phyloP scores from a whole-genome alignment of 2,113 vertebrate genomes.

The Phylloscopus trochilus region DNA sequence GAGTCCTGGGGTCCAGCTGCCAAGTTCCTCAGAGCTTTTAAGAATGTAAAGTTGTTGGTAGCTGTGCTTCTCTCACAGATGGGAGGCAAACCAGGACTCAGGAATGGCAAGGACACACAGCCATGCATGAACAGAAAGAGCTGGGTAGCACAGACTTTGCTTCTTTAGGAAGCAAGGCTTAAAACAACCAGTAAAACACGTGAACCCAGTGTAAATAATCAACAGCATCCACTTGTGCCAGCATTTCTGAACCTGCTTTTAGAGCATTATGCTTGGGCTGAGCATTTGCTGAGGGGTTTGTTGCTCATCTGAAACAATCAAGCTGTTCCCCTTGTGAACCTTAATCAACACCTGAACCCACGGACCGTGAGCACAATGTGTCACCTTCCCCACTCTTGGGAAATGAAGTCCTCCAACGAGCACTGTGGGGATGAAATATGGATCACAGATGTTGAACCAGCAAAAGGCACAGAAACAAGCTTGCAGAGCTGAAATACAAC shows the following conservation, averaged over 20 bases:
- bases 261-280: neutral
- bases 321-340: neutral
- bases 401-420: slow-evolving; percentile 1
- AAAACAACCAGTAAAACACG: neutral
- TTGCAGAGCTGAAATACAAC: slow-evolving; percentile 1
- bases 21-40: neutral
- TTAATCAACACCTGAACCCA: neutral
- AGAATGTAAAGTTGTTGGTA: neutral
- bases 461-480: slow-evolving; percentile 35
- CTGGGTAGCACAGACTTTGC: neutral
- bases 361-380: neutral
- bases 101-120: neutral
- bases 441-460: slow-evolving; percentile 56
- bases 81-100: neutral
- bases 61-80: neutral
- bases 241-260: neutral
- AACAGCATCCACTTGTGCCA: neutral
- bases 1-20: neutral
- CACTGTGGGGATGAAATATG: slow-evolving; percentile 38
- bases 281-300: neutral
- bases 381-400: slow-evolving; percentile 42
- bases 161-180: neutral
- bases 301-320: neutral
- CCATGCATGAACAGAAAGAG: neutral
- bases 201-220: neutral